These are phyloP conservation scores for Dipodomys spectabilis DNA, from an alignment of 2,113 vertebrate genomes.

Conservation along the genomic window DNA sequence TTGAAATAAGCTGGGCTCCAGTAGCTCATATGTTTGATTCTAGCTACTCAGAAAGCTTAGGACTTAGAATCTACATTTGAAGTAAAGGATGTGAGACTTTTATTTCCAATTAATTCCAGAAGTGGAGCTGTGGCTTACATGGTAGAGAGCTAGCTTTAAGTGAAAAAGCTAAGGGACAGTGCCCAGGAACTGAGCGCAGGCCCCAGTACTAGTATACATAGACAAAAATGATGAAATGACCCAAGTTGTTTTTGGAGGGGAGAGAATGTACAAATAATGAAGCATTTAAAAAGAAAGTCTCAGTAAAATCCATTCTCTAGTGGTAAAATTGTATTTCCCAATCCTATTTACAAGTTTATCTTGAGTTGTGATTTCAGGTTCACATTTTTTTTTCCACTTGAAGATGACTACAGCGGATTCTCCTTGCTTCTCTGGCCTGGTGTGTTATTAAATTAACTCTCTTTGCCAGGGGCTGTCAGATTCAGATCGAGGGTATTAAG, in stretches of 20 bases:
- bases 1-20: too few species aligned
- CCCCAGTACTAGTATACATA: too few species aligned
- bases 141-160: too few species aligned
- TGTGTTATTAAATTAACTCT: neutral
- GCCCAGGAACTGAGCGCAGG: too few species aligned
- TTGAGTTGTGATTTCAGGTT: neutral
- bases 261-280: neutral
- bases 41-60: too few species aligned
- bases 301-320: neutral
- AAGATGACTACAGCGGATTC: neutral
- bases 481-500: neutral
- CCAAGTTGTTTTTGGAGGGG: slow-evolving; percentile 30
- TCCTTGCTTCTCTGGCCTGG: neutral
- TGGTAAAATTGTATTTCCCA: neutral
- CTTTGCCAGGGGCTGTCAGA: neutral
- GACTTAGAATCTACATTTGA: too few species aligned
- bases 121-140: too few species aligned
- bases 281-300: neutral
- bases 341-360: neutral
- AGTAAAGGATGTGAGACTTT: too few species aligned
- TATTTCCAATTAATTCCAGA: too few species aligned
- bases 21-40: too few species aligned
- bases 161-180: too few species aligned
- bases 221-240: neutral
- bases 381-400: slow-evolving; percentile 36